Base-by-base conservation (phyloP, 1,140 invertebrate genomes). In the Belonocnema kinseyi region DNA sequence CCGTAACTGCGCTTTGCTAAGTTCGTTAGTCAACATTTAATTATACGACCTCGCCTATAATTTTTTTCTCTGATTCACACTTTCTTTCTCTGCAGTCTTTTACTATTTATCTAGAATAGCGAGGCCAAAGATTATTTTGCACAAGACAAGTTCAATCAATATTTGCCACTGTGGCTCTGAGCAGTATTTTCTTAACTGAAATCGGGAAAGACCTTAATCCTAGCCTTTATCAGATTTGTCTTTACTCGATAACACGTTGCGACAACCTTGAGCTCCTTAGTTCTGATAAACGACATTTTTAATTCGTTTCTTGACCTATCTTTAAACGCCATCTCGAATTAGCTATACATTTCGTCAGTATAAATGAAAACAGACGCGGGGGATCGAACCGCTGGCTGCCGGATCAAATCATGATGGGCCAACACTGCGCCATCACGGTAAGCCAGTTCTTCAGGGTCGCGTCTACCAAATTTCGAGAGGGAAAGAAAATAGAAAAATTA, bases 1-100 rank as follows among this genome's bases (percentile, higher is more conserved):
- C 61, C 21, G 14, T 61, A 61, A 61, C 21, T 61, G 58, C 21
- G 53, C 14, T n/a, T 54, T 54, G 54, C 17, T 33, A 61, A 61
- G 8, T 14, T 61, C 58, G 21, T 61, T 61, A 61, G 58, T 7
- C 58, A 61, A 61, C 58, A 61, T 61, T 13, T 33, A 66, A 66
- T 66, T 66, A 66, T 66, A 33, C 61, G 61, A 66, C 33, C 26
- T 66, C 26, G 61, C 12, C 26, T 66, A 66, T 66, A 33, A 16
- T 66, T 54, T 17, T 33, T 12, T 61, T 26, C 17, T 61, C 26
- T 33, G 10, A 1, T 66, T 66, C 58, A 66, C 58, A 66, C 58
- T 16, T 46, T 46, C 40, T 10, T 46, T 46, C 58, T 58, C 19
- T 58, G 19, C 12, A 66, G 58, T 33, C 14, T 66, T 33, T 33